These are phyloP conservation scores for Pagrus major DNA, from an alignment of 2,113 vertebrate species.

Conservation along the genomic window DNA sequence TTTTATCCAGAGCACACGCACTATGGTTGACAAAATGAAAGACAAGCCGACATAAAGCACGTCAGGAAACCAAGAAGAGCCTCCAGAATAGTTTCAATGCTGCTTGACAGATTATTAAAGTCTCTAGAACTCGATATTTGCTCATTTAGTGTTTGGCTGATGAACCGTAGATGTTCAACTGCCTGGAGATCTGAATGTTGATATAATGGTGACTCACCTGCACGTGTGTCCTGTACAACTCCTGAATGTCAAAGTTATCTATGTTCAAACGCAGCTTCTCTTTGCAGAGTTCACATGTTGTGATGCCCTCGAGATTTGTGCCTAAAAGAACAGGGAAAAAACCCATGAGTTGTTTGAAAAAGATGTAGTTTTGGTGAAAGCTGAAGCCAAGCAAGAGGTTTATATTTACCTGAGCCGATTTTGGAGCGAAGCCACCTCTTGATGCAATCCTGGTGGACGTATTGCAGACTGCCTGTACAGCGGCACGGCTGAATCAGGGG, in stretches of 20 bases:
- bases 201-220: constrained; percentile 87
- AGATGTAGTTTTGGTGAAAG: no score
- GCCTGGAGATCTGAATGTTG: background rate
- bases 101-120: no score
- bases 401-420: constrained; percentile 92
- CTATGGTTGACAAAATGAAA: background rate
- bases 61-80: background rate
- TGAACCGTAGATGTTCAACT: background rate
- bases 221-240: constrained; percentile 95
- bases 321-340: constrained; percentile 82
- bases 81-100: background rate
- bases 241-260: constrained; percentile 96
- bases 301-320: constrained; percentile 93
- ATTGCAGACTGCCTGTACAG: constrained; percentile 95
- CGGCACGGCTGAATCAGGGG: constrained; percentile 95
- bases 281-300: constrained; percentile 97
- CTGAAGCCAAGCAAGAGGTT: background rate
- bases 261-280: constrained; percentile 95
- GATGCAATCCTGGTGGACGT: constrained; percentile 98
- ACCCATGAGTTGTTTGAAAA: no score
- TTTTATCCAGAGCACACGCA: background rate
- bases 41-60: background rate
- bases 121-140: background rate
- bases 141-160: background rate
- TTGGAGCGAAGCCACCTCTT: constrained; percentile 98